Percentiles rank a stretch among this genome's conserved stretches.
Conservation (phyloP, 2,888 invertebrate genomes). For the Caenorhabditis virilis region DNA sequence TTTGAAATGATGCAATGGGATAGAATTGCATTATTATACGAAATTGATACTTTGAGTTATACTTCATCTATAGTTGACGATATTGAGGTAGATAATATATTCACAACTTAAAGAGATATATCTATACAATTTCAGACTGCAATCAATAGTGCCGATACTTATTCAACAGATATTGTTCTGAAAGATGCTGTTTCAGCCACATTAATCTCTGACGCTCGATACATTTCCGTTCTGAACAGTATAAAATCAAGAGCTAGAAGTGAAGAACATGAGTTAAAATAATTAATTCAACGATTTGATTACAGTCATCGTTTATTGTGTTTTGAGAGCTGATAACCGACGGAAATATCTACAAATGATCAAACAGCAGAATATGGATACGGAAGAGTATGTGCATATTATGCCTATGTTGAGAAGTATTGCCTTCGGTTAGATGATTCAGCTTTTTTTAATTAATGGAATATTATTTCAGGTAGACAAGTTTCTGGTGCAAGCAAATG, state of each 20-base stretch:
- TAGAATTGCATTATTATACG: constrained; percentile 29
- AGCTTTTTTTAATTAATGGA: background rate
- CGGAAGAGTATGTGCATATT: constrained; percentile 60
- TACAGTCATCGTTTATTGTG: background rate
- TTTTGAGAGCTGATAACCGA: background rate
- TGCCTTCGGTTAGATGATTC: constrained; percentile 19
- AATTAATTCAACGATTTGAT: no score
- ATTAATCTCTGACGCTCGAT: no score
- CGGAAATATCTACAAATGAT: background rate
- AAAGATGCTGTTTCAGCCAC: no score
- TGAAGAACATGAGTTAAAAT: no score
- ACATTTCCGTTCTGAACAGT: constrained; percentile 8
- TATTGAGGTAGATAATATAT: constrained; percentile 11
- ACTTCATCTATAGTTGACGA: constrained; percentile 26
- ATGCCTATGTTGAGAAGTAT: constrained; percentile 48
- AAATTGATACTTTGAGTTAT: constrained; percentile 17
- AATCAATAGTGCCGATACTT: background rate
- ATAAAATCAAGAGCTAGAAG: constrained; percentile 17
- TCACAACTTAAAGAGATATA: background rate
- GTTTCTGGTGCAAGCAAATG: background rate
- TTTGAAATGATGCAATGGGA: constrained; percentile 39
- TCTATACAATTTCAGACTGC: background rate
- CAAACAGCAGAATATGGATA: constrained; percentile 33
- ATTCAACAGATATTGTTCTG: background rate
- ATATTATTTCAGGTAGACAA: background rate